Evolutionary conservation across 2,113 vertebrate species (phyloP).

Genomic region (Megaleporinus macrocephalus): DNA sequence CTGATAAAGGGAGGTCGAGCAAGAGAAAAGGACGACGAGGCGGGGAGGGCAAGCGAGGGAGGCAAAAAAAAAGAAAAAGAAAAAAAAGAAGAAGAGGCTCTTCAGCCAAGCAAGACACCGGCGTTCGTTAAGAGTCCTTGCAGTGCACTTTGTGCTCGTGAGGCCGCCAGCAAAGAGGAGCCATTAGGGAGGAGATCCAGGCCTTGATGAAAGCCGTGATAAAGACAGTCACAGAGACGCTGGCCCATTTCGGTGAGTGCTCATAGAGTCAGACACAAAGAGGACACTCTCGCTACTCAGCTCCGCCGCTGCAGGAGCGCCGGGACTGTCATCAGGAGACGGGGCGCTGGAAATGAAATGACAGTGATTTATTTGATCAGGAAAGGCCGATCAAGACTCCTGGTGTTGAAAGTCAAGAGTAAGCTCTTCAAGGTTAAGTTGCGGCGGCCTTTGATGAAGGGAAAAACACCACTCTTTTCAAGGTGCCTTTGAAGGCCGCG

Average conservation of each 20-base stretch:
- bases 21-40: not conserved
- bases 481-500: not conserved
- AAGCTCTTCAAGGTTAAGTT: not conserved
- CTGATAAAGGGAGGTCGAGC: conserved; percentile 29
- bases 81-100: conserved; percentile 10
- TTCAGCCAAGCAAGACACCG: conserved; percentile 1
- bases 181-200: conserved; percentile 26
- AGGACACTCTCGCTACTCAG: not conserved
- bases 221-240: not conserved
- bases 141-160: conserved; percentile 4
- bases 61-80: too few relatives aligned
- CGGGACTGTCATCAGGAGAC: not conserved
- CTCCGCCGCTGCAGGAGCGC: not conserved
- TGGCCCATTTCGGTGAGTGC: conserved; percentile 19
- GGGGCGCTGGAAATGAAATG: not conserved
- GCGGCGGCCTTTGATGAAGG: not conserved
- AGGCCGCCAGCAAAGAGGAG: conserved; percentile 20
- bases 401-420: not conserved
- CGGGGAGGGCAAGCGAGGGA: not conserved
- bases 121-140: conserved; percentile 13
- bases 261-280: not conserved
- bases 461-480: not conserved
- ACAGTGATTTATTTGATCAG: not conserved
- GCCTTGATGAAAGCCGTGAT: conserved; percentile 25
- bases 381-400: not conserved